These are phyloP conservation scores for Drosophila prostipennis DNA, from an alignment of 2,888 invertebrate species.

Conservation along the genomic window DNA sequence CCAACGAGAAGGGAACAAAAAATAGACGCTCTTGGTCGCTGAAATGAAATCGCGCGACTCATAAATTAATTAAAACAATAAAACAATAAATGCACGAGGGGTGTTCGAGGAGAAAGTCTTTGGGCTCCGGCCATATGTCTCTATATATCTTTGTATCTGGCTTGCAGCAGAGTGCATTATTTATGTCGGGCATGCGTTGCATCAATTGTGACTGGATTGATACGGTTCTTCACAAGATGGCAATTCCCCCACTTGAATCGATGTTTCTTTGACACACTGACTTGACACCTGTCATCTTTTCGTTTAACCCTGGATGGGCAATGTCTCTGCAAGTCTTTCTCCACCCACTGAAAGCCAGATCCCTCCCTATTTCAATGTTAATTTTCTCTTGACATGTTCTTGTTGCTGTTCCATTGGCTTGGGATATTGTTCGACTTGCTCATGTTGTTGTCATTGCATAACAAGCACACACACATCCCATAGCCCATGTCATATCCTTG, in stretches of 20 bases:
- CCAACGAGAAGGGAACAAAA: conserved; percentile 18
- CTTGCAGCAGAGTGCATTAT: conserved; percentile 6
- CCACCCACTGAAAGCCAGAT: not conserved
- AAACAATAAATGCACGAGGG: conserved; percentile 34
- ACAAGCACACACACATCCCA: conserved; percentile 28
- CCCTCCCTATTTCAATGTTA: conserved; percentile 45
- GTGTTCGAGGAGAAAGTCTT: not conserved
- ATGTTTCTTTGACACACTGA: conserved; percentile 52
- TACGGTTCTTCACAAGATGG: conserved; percentile 1
- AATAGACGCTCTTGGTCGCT: conserved; percentile 12
- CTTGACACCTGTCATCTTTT: conserved; percentile 81
- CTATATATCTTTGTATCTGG: conserved; percentile 5
- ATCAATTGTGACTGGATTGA: conserved; percentile 32
- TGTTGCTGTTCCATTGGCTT: conserved; percentile 24
- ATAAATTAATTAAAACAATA: conserved; percentile 82
- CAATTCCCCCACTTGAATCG: conserved; percentile 1
- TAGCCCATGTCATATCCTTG: conserved; percentile 37
- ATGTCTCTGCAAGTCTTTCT: not conserved
- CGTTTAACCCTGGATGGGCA: conserved; percentile 57
- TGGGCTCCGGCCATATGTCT: conserved; percentile 4
- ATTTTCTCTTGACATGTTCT: conserved; percentile 52
- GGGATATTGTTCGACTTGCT: conserved; percentile 32
- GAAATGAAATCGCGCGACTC: conserved; percentile 76
- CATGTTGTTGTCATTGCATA: conserved; percentile 42
- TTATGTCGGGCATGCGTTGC: conserved; percentile 18